Evolutionary conservation across 2,797 vertebrate species (phyloP).

Genomic region (Discoglossus pictus): DNA sequence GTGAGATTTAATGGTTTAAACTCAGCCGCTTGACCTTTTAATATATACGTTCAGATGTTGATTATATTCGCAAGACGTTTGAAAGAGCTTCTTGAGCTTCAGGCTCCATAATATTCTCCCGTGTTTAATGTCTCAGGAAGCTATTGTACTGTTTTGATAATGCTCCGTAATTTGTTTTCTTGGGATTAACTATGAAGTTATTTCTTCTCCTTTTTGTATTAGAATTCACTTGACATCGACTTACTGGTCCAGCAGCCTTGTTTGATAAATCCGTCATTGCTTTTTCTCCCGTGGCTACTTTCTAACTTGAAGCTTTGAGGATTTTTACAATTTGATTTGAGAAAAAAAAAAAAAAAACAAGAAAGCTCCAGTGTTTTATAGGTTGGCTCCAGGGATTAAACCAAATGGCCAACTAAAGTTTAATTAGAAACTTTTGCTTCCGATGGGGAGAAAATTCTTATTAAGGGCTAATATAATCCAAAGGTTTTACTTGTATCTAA

Average conservation of each 20-base stretch:
- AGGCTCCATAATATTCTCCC: neutral
- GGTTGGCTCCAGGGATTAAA: constrained; percentile 62
- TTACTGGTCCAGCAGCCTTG: constrained; percentile 51
- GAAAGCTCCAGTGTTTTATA: constrained; percentile 57
- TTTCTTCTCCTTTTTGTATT: constrained; percentile 23
- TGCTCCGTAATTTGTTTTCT: constrained; percentile 32
- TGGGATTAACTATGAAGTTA: constrained; percentile 46
- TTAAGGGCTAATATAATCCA: constrained; percentile 55
- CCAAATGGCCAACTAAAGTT: constrained; percentile 61
- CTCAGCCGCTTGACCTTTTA: too few species aligned
- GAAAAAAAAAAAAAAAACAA: constrained; percentile 44
- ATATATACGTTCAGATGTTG: too few species aligned
- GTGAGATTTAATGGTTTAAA: too few species aligned
- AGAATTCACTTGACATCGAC: constrained; percentile 46
- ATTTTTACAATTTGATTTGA: constrained; percentile 65
- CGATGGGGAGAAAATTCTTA: constrained; percentile 58
- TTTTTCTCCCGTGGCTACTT: constrained; percentile 53
- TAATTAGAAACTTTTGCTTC: constrained; percentile 65
- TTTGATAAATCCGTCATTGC: constrained; percentile 61
- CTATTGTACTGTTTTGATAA: constrained; percentile 42
- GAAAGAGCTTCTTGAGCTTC: neutral
- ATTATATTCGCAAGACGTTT: too few species aligned
- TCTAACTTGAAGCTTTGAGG: constrained; percentile 59
- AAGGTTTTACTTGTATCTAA: constrained; percentile 46
- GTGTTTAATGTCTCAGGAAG: constrained; percentile 12